These are phyloP conservation scores for Heliconius ismenius DNA, from an alignment of 2,888 invertebrate genomes.

Conservation along the genomic window DNA sequence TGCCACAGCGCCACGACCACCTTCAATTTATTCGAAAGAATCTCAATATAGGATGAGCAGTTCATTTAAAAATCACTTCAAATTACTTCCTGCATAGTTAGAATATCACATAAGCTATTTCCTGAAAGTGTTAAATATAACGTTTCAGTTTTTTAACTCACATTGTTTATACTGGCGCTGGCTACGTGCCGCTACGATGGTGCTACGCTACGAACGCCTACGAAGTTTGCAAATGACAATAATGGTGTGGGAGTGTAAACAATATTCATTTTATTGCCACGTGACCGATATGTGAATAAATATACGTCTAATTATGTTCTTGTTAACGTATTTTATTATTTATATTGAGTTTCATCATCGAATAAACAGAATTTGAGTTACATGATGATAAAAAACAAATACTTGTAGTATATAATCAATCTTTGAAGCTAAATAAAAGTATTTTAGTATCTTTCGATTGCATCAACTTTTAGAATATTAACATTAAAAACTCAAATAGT, in stretches of 20 bases:
- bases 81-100: background rate
- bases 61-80: background rate
- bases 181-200: conserved; percentile 24
- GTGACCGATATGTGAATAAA: conserved; percentile 10
- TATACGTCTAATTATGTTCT: background rate
- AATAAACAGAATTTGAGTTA: background rate
- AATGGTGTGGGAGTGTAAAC: conserved; percentile 18
- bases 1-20: background rate
- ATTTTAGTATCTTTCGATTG: background rate
- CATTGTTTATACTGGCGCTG: background rate
- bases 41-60: background rate
- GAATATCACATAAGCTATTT: background rate
- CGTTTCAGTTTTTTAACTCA: background rate
- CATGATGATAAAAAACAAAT: background rate
- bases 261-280: conserved; percentile 18
- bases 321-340: background rate
- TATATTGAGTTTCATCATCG: background rate
- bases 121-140: background rate
- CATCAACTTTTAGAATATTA: background rate
- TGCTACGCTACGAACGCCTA: conserved; percentile 30
- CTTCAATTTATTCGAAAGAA: background rate
- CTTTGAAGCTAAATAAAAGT: too few species aligned
- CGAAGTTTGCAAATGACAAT: conserved; percentile 24
- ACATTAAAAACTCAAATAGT: background rate
- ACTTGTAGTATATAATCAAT: background rate